Evolutionary conservation across 2,888 invertebrate genomes (phyloP), one percentile per base, ranked within the genome.

Genomic region (Melolontha melolontha): DNA sequence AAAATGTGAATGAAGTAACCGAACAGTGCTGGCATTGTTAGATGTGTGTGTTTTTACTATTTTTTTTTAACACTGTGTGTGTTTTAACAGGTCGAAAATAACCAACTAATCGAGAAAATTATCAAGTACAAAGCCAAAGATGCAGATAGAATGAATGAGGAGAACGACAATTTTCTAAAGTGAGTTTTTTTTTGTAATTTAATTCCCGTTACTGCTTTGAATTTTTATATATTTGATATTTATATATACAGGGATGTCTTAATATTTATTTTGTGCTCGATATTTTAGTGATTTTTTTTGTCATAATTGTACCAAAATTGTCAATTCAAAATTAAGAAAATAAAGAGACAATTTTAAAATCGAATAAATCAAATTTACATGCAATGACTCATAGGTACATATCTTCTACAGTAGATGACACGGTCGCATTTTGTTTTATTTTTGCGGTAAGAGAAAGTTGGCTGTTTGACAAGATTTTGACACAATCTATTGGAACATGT

Each of bases 61-160:
- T 47, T 69, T 70, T 6, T 34, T 34, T 6, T 34, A 34, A 34
- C 6, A 34, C 6, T 34, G 6, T 34, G 29, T 29, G 6, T 29
- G 10, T 34, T 55, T 34, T 10, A 34, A 34, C 86, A 96, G 92
- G 93, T 92, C 79, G 96, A 97, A 86, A 94, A 96, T 84, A 87
- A 91, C 44, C 88, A 92, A 72, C 85, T 97, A 73, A 88, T 96
- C 67, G 94, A 96, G 73, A 88, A 96, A 75, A 88, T 97, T 76
- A 94, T 97, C 83, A 92, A 92, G 75, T 92, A 95, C 81, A 98
- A 98, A 85, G 91, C 94, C 57, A 92, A 93, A 84, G 97, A 97
- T 87, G 98, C 97, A 0, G 97, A 98, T 79, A 92, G 92, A 84
- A 90, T 98, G 89, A 98, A 98, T 80, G 94, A 95, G 85, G 97